Conservation (phyloP, 2,797 vertebrate species). For the Eremophila alpestris region DNA sequence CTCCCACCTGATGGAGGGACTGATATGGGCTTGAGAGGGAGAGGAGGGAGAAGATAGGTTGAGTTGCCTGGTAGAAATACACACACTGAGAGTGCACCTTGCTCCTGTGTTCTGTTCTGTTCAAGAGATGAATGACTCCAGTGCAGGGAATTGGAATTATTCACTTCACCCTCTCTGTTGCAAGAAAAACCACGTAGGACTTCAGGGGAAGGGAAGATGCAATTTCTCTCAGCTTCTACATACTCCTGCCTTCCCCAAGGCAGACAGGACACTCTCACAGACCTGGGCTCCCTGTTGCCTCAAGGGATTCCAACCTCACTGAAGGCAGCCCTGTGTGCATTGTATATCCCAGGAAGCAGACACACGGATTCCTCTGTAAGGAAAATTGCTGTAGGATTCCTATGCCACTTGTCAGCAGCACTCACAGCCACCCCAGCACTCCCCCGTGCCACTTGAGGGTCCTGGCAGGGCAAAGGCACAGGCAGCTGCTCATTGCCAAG, state of each 20-base stretch:
- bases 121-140: not conserved
- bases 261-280: rapidly evolving
- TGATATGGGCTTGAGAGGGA: not conserved
- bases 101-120: not conserved
- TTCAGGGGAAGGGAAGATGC: not conserved
- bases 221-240: not conserved
- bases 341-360: not conserved
- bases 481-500: not conserved
- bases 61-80: not conserved
- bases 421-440: not conserved
- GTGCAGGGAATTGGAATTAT: not conserved
- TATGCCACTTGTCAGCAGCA: not conserved
- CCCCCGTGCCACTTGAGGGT: not conserved
- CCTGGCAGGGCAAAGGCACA: not conserved
- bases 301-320: not conserved
- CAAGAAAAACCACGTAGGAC: not conserved
- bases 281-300: not conserved
- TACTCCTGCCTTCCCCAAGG: not conserved
- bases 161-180: not conserved
- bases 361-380: not conserved
- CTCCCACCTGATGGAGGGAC: not conserved
- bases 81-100: not conserved
- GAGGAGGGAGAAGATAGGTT: not conserved
- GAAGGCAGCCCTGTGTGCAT: not conserved
- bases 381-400: not conserved